Conservation (phyloP, 2,888 invertebrate species). For the Brachyopa scutellaris region DNA sequence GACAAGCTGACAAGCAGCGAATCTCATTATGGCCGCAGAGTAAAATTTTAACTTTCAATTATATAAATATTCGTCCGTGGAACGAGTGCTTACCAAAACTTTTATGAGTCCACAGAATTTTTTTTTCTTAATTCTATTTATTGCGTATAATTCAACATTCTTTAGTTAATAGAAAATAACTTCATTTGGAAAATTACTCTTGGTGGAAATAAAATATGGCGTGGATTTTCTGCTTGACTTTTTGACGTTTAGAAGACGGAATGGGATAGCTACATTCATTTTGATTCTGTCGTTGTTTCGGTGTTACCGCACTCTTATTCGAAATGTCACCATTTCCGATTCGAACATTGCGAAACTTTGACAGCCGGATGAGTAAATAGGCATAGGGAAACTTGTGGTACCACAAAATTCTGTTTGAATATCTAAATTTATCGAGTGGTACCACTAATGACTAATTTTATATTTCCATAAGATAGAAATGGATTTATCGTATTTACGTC, state of each 20-base stretch:
- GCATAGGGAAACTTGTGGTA: slow-evolving; percentile 75
- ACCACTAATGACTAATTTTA: slow-evolving; percentile 66
- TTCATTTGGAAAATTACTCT: slow-evolving; percentile 69
- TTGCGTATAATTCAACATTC: slow-evolving; percentile 11
- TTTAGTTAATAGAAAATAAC: neutral
- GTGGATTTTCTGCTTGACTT: slow-evolving; percentile 74
- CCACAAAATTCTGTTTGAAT: slow-evolving; percentile 76
- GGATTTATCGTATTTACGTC: slow-evolving; percentile 51
- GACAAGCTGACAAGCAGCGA: slow-evolving; percentile 39
- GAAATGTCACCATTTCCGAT: slow-evolving; percentile 23
- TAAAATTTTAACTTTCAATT: slow-evolving; percentile 46
- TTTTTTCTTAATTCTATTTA: neutral
- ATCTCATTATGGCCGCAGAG: slow-evolving; percentile 65
- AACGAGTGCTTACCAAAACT: slow-evolving; percentile 32
- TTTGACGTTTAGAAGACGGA: slow-evolving; percentile 54
- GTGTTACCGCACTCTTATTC: slow-evolving; percentile 48
- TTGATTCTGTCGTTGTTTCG: neutral
- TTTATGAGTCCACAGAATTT: neutral
- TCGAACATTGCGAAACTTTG: slow-evolving; percentile 53
- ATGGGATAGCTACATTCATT: slow-evolving; percentile 25
- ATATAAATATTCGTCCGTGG: slow-evolving; percentile 43
- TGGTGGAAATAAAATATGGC: slow-evolving; percentile 80
- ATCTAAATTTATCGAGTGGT: slow-evolving; percentile 58
- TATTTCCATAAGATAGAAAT: slow-evolving; percentile 56
- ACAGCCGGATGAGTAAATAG: slow-evolving; percentile 52